A percentile compares a stretch with the other conserved stretches of the same genome.
phyloP scores from a whole-genome alignment of 2,888 invertebrate genomes.

The Argynnis bischoffii region DNA sequence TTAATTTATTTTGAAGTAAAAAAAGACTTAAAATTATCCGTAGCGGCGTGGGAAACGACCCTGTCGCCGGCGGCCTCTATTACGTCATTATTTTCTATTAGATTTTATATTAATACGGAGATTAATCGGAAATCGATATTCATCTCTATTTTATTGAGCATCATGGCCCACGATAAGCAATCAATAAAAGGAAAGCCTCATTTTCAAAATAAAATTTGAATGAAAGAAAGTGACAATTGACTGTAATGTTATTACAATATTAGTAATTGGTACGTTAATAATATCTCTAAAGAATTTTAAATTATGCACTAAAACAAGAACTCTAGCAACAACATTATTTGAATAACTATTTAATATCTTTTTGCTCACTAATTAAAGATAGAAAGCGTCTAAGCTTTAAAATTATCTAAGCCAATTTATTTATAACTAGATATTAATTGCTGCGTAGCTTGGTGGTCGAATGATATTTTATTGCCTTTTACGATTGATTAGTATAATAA shows the following conservation, averaged over 20 bases:
- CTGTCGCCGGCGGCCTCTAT: slow-evolving; percentile 80
- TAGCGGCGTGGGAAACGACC: slow-evolving; percentile 78
- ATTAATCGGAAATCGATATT: slow-evolving; percentile 79
- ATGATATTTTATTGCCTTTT: slow-evolving; percentile 26
- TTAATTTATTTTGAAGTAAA: slow-evolving; percentile 79
- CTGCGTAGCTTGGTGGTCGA: slow-evolving; percentile 29
- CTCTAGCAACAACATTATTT: too few relatives aligned
- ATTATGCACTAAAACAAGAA: too few relatives aligned
- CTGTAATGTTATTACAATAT: too few relatives aligned
- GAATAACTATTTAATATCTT: too few relatives aligned
- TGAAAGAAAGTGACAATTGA: too few relatives aligned
- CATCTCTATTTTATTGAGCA: slow-evolving; percentile 49
- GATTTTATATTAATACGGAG: slow-evolving; percentile 77
- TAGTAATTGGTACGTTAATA: too few relatives aligned
- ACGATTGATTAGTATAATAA: slow-evolving; percentile 42
- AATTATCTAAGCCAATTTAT: background rate
- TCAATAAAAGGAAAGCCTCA: background rate
- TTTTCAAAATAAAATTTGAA: too few relatives aligned
- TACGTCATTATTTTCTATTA: slow-evolving; percentile 82
- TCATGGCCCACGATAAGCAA: background rate
- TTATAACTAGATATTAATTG: slow-evolving; percentile 17
- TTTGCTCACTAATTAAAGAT: background rate
- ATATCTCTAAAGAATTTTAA: too few relatives aligned
- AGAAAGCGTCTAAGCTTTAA: background rate
- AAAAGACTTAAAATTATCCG: slow-evolving; percentile 73